Evolutionary conservation across 2,888 invertebrate genomes (phyloP).

Genomic region (Bugulina stolonifera): DNA sequence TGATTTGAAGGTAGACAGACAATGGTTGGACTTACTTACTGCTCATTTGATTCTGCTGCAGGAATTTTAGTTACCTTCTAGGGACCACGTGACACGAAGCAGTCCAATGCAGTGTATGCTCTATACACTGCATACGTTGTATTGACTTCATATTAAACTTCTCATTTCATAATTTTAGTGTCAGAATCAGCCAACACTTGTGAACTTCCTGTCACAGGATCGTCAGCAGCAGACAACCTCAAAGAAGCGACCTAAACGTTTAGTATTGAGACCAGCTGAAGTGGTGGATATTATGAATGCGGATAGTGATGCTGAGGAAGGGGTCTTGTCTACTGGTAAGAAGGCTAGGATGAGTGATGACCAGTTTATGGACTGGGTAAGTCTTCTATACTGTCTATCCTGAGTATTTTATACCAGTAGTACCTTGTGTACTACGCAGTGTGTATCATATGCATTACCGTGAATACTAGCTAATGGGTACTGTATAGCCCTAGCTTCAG

Average conservation of each 20-base stretch:
- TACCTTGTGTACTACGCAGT: too few species aligned
- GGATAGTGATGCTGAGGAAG: neutral
- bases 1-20: slow-evolving; percentile 13
- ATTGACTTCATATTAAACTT: too few species aligned
- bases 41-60: too few species aligned
- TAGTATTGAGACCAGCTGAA: neutral
- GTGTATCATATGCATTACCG: too few species aligned
- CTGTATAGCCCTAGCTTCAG: too few species aligned
- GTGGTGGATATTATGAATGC: neutral
- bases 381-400: neutral
- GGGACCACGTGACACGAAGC: too few species aligned
- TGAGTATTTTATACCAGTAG: too few species aligned
- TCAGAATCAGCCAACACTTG: slow-evolving; percentile 1
- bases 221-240: neutral
- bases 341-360: neutral
- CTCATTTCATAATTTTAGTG: neutral
- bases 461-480: too few species aligned
- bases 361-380: neutral
- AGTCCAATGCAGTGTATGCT: too few species aligned
- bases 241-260: neutral
- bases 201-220: neutral
- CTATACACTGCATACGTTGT: too few species aligned
- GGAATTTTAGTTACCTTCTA: too few species aligned
- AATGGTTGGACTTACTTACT: neutral
- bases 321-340: neutral